Evolutionary conservation across 2,888 invertebrate genomes (phyloP).

Genomic region (Drosophila merina): DNA sequence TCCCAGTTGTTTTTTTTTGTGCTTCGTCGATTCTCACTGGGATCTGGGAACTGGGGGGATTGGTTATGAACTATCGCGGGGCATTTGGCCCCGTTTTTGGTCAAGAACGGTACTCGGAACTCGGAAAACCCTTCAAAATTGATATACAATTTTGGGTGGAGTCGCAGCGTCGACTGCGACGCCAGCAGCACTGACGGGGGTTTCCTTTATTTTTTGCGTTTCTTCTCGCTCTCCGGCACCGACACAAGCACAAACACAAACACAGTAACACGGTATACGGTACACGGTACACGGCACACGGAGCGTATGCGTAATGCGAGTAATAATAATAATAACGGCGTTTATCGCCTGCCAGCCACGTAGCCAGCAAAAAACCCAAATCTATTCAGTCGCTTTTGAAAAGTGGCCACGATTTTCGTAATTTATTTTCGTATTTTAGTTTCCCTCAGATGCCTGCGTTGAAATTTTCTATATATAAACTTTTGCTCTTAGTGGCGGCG

Average conservation of each 20-base stretch:
- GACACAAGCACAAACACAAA: slow-evolving; percentile 14
- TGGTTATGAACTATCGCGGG: slow-evolving; percentile 13
- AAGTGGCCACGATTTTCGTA: slow-evolving; percentile 35
- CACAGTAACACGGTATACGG: slow-evolving; percentile 1
- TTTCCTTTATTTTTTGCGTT: slow-evolving; percentile 18
- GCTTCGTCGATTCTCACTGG: slow-evolving; percentile 28
- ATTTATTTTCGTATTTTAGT: slow-evolving; percentile 64
- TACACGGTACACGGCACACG: slow-evolving; percentile 43
- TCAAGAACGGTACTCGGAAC: slow-evolving; percentile 24
- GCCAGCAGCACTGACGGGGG: slow-evolving; percentile 40
- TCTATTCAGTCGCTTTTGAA: slow-evolving; percentile 38
- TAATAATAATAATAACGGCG: slow-evolving; percentile 40
- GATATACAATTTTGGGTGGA: slow-evolving; percentile 77
- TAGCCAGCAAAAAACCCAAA: slow-evolving; percentile 16
- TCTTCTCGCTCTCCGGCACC: slow-evolving; percentile 19
- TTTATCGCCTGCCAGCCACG: slow-evolving; percentile 22
- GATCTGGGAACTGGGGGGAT: slow-evolving; percentile 1
- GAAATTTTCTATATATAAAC: slow-evolving; percentile 82
- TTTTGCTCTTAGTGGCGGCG: slow-evolving; percentile 59
- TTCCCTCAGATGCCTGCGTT: slow-evolving; percentile 78
- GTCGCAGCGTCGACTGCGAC: slow-evolving; percentile 65
- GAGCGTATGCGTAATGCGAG: slow-evolving; percentile 63
- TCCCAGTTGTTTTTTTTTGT: slow-evolving; percentile 64
- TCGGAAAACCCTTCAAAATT: slow-evolving; percentile 47
- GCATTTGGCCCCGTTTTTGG: slow-evolving; percentile 23